A percentile compares a stretch with the other conserved stretches of the same genome.
Evolutionary conservation across 2,888 invertebrate species (phyloP).

Genomic region (Sinelater perroti): DNA sequence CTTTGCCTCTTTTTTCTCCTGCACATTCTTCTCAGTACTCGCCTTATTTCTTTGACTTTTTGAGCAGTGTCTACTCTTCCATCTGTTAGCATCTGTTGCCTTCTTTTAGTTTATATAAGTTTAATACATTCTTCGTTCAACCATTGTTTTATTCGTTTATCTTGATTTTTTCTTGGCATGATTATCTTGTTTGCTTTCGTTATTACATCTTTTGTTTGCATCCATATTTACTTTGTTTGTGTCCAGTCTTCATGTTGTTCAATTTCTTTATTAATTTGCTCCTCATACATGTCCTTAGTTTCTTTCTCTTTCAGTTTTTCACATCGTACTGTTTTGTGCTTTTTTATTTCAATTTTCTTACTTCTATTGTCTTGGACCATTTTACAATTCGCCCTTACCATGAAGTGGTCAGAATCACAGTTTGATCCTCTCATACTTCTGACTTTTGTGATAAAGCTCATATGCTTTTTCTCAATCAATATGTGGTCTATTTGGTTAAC

Average conservation of each 20-base stretch:
- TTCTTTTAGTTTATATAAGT: background rate
- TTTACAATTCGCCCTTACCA: background rate
- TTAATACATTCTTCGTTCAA: background rate
- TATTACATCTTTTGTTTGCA: too few relatives aligned
- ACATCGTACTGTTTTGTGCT: too few relatives aligned
- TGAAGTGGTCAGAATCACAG: background rate
- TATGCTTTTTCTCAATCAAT: background rate
- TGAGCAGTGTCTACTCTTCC: background rate
- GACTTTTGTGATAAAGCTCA: background rate
- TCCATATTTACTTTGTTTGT: background rate
- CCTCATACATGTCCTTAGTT: background rate
- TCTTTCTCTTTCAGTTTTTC: background rate
- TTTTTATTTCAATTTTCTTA: background rate
- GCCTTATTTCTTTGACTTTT: background rate
- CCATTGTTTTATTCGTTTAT: background rate
- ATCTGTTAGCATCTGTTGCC: background rate
- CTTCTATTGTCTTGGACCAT: background rate
- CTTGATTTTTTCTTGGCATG: background rate
- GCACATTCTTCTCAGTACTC: background rate
- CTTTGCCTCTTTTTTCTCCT: background rate
- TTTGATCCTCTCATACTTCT: background rate
- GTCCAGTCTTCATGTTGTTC: background rate
- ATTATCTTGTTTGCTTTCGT: too few relatives aligned
- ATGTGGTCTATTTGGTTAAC: background rate
- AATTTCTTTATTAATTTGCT: constrained; percentile 5